Percentiles rank a stretch among this genome's conserved stretches.
phyloP scores from a whole-genome alignment of 2,797 vertebrate genomes.

The Scyliorhinus canicula region DNA sequence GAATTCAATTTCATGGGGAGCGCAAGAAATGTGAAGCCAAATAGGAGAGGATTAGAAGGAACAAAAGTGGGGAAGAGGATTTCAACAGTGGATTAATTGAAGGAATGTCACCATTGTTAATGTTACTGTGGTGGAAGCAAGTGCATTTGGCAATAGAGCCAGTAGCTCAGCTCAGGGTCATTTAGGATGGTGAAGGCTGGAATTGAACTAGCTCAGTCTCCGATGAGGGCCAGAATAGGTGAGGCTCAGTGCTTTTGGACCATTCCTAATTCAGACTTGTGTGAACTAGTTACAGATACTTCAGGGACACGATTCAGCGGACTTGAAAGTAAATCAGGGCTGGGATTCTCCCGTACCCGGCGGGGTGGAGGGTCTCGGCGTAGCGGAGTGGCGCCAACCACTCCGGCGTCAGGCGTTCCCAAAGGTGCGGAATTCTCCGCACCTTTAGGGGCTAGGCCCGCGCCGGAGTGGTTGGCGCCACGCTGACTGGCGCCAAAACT shows the following conservation, averaged over 20 bases:
- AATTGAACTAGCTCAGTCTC: background rate
- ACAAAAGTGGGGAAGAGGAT: background rate
- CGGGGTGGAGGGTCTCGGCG: too few relatives aligned
- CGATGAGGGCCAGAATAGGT: background rate
- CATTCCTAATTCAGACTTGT: background rate
- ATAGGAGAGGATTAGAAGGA: background rate
- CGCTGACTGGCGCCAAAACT: too few relatives aligned
- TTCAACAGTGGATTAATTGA: background rate
- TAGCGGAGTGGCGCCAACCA: too few relatives aligned
- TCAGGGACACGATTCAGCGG: too few relatives aligned
- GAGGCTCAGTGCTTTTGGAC: background rate
- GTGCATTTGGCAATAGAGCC: background rate
- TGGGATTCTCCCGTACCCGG: too few relatives aligned
- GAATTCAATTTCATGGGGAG: background rate
- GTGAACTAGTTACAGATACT: background rate
- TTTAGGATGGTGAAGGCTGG: background rate
- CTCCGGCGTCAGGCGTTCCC: too few relatives aligned
- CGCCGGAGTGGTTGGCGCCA: too few relatives aligned
- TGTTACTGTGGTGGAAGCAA: background rate
- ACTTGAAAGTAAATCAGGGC: too few relatives aligned
- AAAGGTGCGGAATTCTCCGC: too few relatives aligned
- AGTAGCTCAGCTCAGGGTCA: background rate
- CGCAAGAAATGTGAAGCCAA: background rate
- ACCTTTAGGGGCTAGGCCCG: too few relatives aligned
- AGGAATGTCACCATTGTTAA: background rate